Percentiles rank a stretch among this genome's conserved stretches.
These are phyloP conservation scores for Phragmatobia fuliginosa DNA, from an alignment of 2,888 invertebrate genomes.

Conservation along the genomic window DNA sequence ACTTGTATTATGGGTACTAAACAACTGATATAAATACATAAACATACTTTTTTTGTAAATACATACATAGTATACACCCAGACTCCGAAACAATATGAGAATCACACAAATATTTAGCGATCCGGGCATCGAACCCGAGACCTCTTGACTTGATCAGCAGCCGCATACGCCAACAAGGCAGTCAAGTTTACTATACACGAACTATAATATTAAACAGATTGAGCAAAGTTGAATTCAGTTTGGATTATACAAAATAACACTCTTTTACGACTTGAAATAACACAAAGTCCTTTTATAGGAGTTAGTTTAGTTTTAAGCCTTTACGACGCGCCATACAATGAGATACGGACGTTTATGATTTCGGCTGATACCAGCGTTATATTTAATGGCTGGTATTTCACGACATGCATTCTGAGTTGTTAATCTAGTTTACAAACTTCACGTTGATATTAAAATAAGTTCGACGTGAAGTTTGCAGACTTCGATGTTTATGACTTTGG, in stretches of 20 bases:
- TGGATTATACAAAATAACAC: neutral
- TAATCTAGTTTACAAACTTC: neutral
- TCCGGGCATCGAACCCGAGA: too few relatives aligned
- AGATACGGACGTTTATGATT: neutral
- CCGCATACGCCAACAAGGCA: too few relatives aligned
- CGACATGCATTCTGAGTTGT: neutral
- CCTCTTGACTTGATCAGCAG: too few relatives aligned
- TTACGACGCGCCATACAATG: conserved; percentile 1
- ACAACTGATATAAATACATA: too few relatives aligned
- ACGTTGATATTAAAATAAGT: neutral
- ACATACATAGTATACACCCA: too few relatives aligned
- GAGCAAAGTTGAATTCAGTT: neutral
- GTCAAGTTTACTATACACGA: too few relatives aligned
- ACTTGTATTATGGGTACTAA: too few relatives aligned
- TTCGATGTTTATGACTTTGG: neutral
- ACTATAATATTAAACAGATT: neutral
- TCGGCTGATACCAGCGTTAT: neutral
- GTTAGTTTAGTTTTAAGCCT: neutral
- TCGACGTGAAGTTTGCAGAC: neutral
- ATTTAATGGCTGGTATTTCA: neutral
- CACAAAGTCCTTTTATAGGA: neutral
- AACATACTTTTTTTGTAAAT: too few relatives aligned
- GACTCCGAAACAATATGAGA: too few relatives aligned
- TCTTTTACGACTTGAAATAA: conserved; percentile 1
- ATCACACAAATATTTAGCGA: too few relatives aligned